phyloP scores from a whole-genome alignment of 2,888 invertebrate species.

The Drosophila flavopinicola region DNA sequence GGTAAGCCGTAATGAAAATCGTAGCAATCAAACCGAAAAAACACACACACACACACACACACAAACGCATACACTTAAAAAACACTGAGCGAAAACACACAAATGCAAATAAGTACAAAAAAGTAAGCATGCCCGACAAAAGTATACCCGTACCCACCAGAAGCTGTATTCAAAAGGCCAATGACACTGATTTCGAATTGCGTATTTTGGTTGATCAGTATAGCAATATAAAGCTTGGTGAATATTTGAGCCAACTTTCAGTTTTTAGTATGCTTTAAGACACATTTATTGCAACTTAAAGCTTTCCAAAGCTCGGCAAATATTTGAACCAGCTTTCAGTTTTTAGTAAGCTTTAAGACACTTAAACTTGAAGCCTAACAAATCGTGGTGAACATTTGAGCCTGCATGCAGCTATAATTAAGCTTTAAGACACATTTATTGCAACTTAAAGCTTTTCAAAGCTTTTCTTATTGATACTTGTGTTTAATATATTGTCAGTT shows the following conservation, averaged over 20 bases:
- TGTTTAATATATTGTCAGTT: too few relatives aligned
- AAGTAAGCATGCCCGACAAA: constrained; percentile 13
- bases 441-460: not conserved
- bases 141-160: constrained; percentile 7
- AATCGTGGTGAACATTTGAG: too few relatives aligned
- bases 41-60: constrained; percentile 41
- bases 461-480: too few relatives aligned
- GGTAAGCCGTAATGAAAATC: constrained; percentile 81
- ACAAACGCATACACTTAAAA: too few relatives aligned
- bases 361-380: too few relatives aligned
- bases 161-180: not conserved
- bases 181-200: constrained; percentile 3
- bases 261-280: not conserved
- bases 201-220: not conserved
- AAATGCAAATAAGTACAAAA: constrained; percentile 13
- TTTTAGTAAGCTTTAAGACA: too few relatives aligned
- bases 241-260: too few relatives aligned
- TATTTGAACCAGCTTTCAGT: too few relatives aligned
- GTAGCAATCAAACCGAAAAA: constrained; percentile 73
- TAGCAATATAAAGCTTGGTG: too few relatives aligned
- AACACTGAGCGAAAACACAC: constrained; percentile 36
- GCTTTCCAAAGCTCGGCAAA: not conserved
- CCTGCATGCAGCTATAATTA: not conserved
- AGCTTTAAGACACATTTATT: not conserved
- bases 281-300: not conserved